These are phyloP conservation scores for Spondyliosoma cantharus DNA, from an alignment of 2,797 vertebrate species.

Conservation along the genomic window DNA sequence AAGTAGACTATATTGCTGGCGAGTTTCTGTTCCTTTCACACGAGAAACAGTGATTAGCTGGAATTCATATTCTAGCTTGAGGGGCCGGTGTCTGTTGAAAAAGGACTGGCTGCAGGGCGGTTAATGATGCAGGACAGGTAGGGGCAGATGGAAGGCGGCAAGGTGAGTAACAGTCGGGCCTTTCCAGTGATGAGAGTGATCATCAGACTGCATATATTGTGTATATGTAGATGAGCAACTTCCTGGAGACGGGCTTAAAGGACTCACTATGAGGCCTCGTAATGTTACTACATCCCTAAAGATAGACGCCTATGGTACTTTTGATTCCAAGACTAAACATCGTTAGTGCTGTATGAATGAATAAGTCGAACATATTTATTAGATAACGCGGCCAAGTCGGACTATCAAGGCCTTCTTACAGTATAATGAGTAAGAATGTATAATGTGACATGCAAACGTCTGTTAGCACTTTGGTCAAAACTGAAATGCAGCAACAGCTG, in stretches of 20 bases:
- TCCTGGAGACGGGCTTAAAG: not conserved
- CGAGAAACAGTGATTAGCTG: slow-evolving; percentile 30
- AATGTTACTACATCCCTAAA: not conserved
- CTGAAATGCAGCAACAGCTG: not conserved
- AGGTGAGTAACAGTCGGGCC: slow-evolving; percentile 4
- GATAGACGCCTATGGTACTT: not conserved
- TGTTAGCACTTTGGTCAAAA: not conserved
- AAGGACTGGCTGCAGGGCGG: slow-evolving; percentile 15
- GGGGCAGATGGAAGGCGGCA: not conserved
- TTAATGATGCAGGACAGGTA: slow-evolving; percentile 10
- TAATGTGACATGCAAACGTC: too few relatives aligned
- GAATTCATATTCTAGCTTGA: slow-evolving; percentile 11
- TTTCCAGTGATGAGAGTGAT: slow-evolving; percentile 11
- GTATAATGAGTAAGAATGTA: too few relatives aligned
- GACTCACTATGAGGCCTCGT: not conserved
- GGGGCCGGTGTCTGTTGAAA: not conserved
- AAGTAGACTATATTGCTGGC: not conserved
- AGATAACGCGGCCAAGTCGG: not conserved
- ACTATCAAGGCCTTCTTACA: not conserved
- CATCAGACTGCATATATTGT: not conserved
- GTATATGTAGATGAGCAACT: not conserved
- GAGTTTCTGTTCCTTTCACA: slow-evolving; percentile 15
- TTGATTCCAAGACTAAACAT: not conserved
- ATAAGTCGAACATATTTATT: not conserved
- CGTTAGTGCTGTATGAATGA: not conserved